These are phyloP conservation scores for Mycetomoellerius zeteki DNA, from an alignment of 1,140 invertebrate species.

Conservation along the genomic window DNA sequence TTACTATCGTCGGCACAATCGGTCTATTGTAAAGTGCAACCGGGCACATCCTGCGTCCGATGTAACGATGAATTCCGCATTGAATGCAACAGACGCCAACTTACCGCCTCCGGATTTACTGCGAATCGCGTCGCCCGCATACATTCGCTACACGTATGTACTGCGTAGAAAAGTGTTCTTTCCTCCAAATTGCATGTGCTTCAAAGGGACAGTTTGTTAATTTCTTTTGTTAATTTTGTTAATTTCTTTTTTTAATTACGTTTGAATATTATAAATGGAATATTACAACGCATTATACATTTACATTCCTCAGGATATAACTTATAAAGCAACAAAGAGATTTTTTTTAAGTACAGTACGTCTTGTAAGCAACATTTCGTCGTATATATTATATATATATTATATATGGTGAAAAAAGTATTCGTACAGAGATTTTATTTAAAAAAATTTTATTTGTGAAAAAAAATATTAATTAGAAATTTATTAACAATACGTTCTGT, in stretches of 20 bases:
- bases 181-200: not conserved
- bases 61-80: not conserved
- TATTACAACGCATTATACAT: not conserved
- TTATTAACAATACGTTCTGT: no score
- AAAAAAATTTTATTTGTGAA: no score
- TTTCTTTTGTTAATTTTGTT: not conserved
- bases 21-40: constrained; percentile 10
- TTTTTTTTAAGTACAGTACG: not conserved
- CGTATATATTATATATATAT: not conserved
- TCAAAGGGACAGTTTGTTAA: constrained; percentile 27
- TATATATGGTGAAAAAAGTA: no score
- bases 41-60: not conserved
- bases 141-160: not conserved
- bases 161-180: not conserved
- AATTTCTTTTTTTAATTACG: not conserved
- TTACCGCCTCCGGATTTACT: constrained; percentile 3
- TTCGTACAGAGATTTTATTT: no score
- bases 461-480: no score
- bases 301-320: not conserved
- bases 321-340: not conserved
- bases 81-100: not conserved
- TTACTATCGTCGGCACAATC: not conserved
- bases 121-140: not conserved
- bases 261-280: not conserved
- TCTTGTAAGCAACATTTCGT: not conserved